Conservation (phyloP, 2,113 vertebrate species). For the Podarcis raffonei region DNA sequence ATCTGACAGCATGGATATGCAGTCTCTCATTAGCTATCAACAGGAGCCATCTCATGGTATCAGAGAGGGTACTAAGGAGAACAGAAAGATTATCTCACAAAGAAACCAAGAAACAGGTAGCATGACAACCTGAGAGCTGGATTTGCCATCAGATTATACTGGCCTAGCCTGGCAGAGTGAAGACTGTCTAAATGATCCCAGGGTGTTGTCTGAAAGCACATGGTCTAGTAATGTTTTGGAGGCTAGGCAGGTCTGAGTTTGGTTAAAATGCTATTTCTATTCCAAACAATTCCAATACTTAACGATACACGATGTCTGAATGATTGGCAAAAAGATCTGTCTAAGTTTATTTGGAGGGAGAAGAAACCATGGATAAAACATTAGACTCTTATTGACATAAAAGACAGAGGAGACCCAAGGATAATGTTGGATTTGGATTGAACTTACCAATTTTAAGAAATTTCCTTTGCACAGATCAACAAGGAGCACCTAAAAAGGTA, state of each 20-base stretch:
- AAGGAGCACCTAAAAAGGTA: conserved; percentile 80
- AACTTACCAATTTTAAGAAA: conserved; percentile 83
- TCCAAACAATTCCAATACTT: too few species aligned
- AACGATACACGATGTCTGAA: too few species aligned
- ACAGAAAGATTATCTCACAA: background rate
- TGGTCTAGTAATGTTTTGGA: too few species aligned
- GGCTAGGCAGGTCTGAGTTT: too few species aligned
- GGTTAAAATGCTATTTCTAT: too few species aligned
- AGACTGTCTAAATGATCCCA: background rate
- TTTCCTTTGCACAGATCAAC: conserved; percentile 86
- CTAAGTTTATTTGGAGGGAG: too few species aligned
- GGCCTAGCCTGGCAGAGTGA: background rate
- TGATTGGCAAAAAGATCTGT: too few species aligned
- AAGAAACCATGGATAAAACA: too few species aligned
- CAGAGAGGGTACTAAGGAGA: background rate
- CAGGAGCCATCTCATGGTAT: background rate
- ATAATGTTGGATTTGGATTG: background rate
- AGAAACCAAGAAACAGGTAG: background rate
- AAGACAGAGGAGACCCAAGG: background rate
- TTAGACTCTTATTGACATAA: too few species aligned
- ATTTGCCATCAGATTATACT: background rate
- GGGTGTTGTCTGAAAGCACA: too few species aligned
- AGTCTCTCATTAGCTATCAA: background rate
- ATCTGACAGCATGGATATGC: background rate
- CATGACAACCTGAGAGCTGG: too few species aligned